These are phyloP conservation scores for Octonoba sinensis DNA, from an alignment of 2,888 invertebrate species.

Conservation along the genomic window DNA sequence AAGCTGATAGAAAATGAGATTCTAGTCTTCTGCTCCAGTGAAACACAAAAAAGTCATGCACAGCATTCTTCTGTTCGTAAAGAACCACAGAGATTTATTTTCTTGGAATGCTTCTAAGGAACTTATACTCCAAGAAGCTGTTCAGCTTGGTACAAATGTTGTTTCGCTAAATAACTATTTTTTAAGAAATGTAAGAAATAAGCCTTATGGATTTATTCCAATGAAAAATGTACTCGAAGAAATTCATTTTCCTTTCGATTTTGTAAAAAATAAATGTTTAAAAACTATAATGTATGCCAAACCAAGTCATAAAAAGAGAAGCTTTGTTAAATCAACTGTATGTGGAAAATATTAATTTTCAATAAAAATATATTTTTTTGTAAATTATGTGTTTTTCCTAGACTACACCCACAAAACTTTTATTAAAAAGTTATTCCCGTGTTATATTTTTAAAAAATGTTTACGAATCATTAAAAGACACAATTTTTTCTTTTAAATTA, in stretches of 20 bases:
- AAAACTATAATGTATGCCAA: not conserved
- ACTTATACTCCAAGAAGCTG: not conserved
- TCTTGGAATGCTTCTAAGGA: not conserved
- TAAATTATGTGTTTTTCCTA: too few relatives aligned
- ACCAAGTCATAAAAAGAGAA: not conserved
- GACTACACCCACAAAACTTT: too few relatives aligned
- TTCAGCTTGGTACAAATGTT: not conserved
- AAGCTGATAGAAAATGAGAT: not conserved
- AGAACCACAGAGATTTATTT: not conserved
- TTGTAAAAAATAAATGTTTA: not conserved
- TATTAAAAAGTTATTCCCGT: too few relatives aligned
- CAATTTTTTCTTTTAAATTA: too few relatives aligned
- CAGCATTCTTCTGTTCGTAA: not conserved
- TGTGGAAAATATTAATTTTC: too few relatives aligned
- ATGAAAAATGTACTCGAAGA: not conserved
- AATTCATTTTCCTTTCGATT: not conserved
- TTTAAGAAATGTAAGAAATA: not conserved
- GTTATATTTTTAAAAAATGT: too few relatives aligned
- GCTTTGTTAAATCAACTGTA: too few relatives aligned
- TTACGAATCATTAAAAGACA: too few relatives aligned
- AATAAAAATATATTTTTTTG: too few relatives aligned
- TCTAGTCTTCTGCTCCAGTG: not conserved
- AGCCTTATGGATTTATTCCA: not conserved
- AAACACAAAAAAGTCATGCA: not conserved
- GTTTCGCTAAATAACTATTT: not conserved